These are phyloP conservation scores for Tragelaphus strepsiceros DNA, from an alignment of 2,113 vertebrate genomes.

Conservation along the genomic window DNA sequence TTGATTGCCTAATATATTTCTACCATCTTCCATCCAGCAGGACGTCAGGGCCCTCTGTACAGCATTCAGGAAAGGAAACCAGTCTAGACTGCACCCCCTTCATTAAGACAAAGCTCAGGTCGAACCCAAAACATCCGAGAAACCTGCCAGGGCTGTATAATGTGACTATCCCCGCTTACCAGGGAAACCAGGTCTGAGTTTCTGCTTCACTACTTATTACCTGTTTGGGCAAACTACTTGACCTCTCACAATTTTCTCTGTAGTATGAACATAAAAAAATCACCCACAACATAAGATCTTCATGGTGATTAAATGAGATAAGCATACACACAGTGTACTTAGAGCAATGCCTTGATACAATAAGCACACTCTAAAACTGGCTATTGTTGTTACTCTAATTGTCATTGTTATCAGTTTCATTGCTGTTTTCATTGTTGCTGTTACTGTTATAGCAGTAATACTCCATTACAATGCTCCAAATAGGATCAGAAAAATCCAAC, in stretches of 20 bases:
- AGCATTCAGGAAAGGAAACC: not conserved
- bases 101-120: not conserved
- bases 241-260: not conserved
- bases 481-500: not conserved
- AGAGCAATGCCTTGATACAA: not conserved
- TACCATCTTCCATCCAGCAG: conserved; percentile 24
- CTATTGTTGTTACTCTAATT: not conserved
- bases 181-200: not conserved
- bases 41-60: not conserved
- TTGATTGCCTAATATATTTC: conserved; percentile 60
- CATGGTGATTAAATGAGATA: not conserved
- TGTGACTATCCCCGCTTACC: not conserved
- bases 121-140: not conserved
- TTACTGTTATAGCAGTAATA: not conserved
- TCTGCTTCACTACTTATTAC: not conserved
- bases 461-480: not conserved
- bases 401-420: not conserved
- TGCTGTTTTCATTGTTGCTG: not conserved
- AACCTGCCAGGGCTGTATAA: not conserved
- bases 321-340: not conserved
- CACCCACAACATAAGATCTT: not conserved
- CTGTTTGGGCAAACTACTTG: not conserved
- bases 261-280: not conserved
- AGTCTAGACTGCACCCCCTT: not conserved
- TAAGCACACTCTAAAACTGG: not conserved